Conservation (phyloP, 2,113 vertebrate genomes). For the Aptenodytes forsteri region DNA sequence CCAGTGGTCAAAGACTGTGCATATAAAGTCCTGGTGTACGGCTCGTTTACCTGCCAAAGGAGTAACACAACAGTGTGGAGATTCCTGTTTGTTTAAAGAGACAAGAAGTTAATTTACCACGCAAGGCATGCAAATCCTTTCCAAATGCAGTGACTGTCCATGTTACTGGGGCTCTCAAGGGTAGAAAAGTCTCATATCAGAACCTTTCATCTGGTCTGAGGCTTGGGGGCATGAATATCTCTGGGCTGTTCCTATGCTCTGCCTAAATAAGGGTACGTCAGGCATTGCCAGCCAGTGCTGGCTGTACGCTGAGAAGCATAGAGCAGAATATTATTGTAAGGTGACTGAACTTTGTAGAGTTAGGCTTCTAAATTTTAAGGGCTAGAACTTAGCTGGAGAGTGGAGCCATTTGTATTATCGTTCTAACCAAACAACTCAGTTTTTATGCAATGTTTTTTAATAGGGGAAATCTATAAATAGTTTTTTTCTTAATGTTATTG, state of each 20-base stretch:
- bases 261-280: constrained; percentile 14
- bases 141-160: neutral
- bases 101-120: neutral
- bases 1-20: neutral
- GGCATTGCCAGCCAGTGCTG: neutral
- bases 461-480: neutral
- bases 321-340: neutral
- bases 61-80: neutral
- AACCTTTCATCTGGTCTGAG: neutral
- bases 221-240: neutral
- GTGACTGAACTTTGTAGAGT: neutral
- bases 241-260: neutral
- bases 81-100: neutral
- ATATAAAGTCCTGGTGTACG: neutral
- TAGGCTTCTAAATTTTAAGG: neutral
- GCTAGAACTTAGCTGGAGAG: neutral
- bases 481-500: neutral
- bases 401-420: neutral
- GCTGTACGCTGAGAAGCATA: neutral
- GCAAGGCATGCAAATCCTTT: neutral
- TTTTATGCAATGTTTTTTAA: constrained; percentile 7
- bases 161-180: neutral
- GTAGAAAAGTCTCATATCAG: neutral
- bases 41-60: neutral
- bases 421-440: neutral